phyloP scores from a whole-genome alignment of 2,797 vertebrate genomes.

The Hippocampus kuda region DNA sequence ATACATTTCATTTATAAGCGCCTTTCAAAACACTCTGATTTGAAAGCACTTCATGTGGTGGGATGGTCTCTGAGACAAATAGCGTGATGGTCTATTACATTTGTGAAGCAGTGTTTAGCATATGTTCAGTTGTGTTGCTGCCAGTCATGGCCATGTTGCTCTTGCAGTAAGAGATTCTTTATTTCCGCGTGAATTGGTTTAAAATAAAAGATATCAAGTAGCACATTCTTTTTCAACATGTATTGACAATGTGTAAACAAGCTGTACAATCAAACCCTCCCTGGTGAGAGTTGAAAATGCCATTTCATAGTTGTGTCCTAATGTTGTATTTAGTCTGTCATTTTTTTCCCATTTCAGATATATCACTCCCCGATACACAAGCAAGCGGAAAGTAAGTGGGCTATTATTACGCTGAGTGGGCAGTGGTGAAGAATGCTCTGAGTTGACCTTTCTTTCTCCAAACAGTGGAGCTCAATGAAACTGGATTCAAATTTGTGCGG shows the following conservation, averaged over 20 bases:
- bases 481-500: slow-evolving; percentile 90
- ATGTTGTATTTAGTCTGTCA: slow-evolving; percentile 18
- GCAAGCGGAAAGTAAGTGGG: slow-evolving; percentile 90
- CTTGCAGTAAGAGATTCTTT: too few relatives aligned
- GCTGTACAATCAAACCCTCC: background rate
- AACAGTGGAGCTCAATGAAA: slow-evolving; percentile 92
- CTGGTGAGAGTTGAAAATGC: background rate
- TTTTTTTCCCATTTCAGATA: slow-evolving; percentile 71
- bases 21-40: too few relatives aligned
- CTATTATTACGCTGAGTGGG: background rate
- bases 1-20: too few relatives aligned
- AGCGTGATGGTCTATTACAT: too few relatives aligned
- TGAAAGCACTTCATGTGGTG: too few relatives aligned
- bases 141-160: too few relatives aligned
- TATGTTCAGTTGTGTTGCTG: too few relatives aligned
- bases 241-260: background rate
- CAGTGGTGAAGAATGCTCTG: background rate
- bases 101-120: too few relatives aligned
- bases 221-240: too few relatives aligned
- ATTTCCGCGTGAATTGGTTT: too few relatives aligned
- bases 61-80: too few relatives aligned
- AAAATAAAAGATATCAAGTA: too few relatives aligned
- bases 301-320: background rate
- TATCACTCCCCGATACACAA: slow-evolving; percentile 96
- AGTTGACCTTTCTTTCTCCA: slow-evolving; percentile 4